A percentile compares a stretch with the other conserved stretches of the same genome.
Evolutionary conservation across 1,140 invertebrate genomes (phyloP).

Genomic region (Muscidifurax raptorellus): DNA sequence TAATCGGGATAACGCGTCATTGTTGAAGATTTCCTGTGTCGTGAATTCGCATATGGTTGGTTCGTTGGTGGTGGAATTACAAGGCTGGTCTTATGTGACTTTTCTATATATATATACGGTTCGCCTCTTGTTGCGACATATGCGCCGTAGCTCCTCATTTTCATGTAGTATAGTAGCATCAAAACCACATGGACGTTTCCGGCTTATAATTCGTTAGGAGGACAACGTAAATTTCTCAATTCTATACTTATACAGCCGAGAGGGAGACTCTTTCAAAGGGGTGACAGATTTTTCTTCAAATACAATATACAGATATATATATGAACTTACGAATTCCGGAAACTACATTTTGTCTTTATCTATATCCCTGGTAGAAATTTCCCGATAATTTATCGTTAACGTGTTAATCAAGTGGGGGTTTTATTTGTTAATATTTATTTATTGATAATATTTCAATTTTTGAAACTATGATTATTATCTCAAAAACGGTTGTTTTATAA

Average conservation of each 20-base stretch:
- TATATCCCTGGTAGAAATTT: no score
- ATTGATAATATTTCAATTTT: no score
- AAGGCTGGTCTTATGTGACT: background rate
- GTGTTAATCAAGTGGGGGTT: no score
- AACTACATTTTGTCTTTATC: no score
- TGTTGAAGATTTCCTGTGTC: slow-evolving; percentile 44
- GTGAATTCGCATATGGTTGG: slow-evolving; percentile 16
- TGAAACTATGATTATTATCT: no score
- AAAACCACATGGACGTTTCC: background rate
- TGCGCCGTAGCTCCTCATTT: background rate
- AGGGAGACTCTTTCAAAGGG: background rate
- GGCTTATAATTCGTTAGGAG: background rate
- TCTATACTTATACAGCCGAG: background rate
- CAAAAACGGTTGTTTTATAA: no score
- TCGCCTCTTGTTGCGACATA: background rate
- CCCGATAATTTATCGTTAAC: no score
- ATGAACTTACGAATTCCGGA: no score
- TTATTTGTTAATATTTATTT: no score
- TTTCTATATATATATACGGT: slow-evolving; percentile 16
- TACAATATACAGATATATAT: no score
- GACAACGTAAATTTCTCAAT: background rate
- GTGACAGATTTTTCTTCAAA: no score
- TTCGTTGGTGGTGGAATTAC: background rate
- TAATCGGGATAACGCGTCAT: background rate
- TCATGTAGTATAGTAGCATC: background rate